Evolutionary conservation across 2,888 invertebrate species (phyloP).

Genomic region (Hemaris fuciformis): DNA sequence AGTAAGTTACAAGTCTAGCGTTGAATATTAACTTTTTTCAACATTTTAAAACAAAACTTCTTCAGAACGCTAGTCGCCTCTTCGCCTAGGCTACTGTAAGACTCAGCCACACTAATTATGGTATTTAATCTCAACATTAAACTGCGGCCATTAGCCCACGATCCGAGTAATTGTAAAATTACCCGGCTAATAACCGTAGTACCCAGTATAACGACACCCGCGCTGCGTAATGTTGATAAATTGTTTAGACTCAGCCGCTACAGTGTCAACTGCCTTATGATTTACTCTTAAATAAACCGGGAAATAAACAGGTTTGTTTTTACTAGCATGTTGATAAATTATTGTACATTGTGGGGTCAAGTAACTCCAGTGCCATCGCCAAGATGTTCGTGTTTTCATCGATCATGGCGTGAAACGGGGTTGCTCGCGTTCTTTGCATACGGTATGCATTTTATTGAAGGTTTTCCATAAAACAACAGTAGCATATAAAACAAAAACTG

Average conservation of each 20-base stretch:
- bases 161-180: constrained; percentile 6
- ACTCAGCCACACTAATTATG: background rate
- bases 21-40: too few species aligned
- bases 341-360: background rate
- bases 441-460: constrained; percentile 3
- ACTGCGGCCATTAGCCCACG: background rate
- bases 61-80: too few species aligned
- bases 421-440: background rate
- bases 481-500: background rate
- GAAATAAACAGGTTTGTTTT: background rate
- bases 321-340: background rate
- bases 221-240: background rate
- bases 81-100: background rate
- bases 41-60: too few species aligned
- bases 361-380: background rate
- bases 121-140: background rate
- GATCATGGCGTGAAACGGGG: background rate
- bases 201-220: background rate
- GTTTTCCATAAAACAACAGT: background rate
- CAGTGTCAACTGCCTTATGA: background rate
- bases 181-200: background rate
- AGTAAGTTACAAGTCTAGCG: too few species aligned
- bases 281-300: background rate
- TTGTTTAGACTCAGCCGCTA: background rate
- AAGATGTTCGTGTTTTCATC: background rate